Evolutionary conservation across 2,113 vertebrate species (phyloP), one percentile per base, ranked within the genome.

Genomic region (Phycodurus eques): DNA sequence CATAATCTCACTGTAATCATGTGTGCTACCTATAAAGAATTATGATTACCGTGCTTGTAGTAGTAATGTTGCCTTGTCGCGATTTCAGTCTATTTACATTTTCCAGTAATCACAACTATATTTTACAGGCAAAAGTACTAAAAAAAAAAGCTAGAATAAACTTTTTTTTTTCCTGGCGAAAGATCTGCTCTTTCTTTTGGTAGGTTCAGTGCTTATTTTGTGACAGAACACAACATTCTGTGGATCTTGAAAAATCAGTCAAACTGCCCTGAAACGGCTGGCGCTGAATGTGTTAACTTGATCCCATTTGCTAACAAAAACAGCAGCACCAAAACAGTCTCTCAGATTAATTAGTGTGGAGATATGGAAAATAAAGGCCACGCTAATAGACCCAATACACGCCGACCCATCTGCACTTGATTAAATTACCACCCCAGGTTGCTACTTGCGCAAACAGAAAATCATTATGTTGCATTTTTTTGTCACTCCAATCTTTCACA

Each of bases 1-100:
- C 44, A 12, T 66, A 66, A 66, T 46, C 64, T 66, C 44, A 9
- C 64, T 47, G 35, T 61, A 47, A 66, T 66, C 64, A 47, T 15
- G 43, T 66, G 22, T 7, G 43, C 63, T 66, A 66, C 43, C 64
- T 66, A 27, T 47, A 27, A 65, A 44, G 43, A 27, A 31, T 22
- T 8, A 8, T 31, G 64, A 66, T 47, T 46, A 15, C 63, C 0
- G 63, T 22, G 42, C 43, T 12, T 65, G 62, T 44, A 13, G 35
- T 63, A 42, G 62, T 8, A 57, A 57, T 22, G 20, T 63, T 11
- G 35, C 39, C 10, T 8, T 43, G 62, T 15, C 11, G 9, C 62
- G n/a, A 39, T 17, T 39, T 39, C 33, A 62, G 1, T 62, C 15
- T 42, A 33, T 60, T 60, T 60, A 33, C 27, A 15, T 60, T 60